Evolutionary conservation across 92 coral and sea anemone species (phyloP), one percentile per base, ranked within the genome.

Genomic region (Virgularia gustaviana): DNA sequence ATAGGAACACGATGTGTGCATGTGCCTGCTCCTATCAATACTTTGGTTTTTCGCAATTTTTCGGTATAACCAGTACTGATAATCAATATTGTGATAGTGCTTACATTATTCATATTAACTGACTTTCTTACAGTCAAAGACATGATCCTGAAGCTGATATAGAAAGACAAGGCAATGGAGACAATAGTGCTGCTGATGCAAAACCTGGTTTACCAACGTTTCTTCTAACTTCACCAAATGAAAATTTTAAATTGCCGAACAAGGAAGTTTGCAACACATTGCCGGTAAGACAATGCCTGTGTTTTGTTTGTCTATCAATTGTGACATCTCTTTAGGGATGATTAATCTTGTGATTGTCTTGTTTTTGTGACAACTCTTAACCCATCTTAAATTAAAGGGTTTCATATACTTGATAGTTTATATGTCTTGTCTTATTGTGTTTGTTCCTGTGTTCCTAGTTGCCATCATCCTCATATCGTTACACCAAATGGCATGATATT

Each of bases 401-500:
- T 57, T 57, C 35, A 2, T 24, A 27, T 25, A 24, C 24, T 9
- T 57, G 9, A 25, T 57, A 13, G 10, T 57, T 27, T 1, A 2
- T 38, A 3, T 18, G n/a, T n/a, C n/a, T n/a, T n/a, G n/a, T n/a
- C n/a, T n/a, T n/a, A n/a, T 25, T 6, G 28, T 18, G 39, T 30
- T 12, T 42, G 31, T 68, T 52, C 7, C 79, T 67, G 28, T 52
- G 44, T 49, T 32, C 42, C 12, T 73, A 92, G 98, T 83, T 92
- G 30, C 88, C 96, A 5, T 77, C 98, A 5, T 92, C 98, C 1
- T 83, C 85, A 25, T 92, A 84, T 54, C 85, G 98, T 16, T 92
- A 92, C 66, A 90, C 96, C 78, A 92, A 86, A 80, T 92, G 98
- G 98, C 98, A 92, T 60, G 98, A 92, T 53, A 81, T 92, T 2